Evolutionary conservation across 2,888 invertebrate genomes (phyloP).

Genomic region (Pegoplata infirma): DNA sequence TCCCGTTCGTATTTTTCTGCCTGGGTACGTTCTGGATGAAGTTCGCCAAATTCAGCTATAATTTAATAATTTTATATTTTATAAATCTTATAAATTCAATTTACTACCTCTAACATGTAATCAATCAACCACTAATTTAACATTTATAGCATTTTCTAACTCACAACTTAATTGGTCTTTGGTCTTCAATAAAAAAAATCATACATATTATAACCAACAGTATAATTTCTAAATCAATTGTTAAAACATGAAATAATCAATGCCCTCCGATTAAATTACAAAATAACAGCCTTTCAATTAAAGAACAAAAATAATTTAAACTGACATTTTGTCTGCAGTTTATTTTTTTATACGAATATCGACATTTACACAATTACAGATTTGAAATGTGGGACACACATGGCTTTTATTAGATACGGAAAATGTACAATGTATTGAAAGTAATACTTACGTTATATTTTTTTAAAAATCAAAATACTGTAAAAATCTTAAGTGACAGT

Average conservation of each 20-base stretch:
- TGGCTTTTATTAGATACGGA: not conserved
- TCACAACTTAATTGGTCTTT: no score
- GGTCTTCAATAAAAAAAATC: no score
- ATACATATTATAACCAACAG: no score
- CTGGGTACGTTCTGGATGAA: no score
- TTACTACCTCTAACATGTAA: no score
- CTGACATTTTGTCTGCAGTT: slow-evolving; percentile 3
- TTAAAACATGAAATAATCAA: slow-evolving; percentile 11
- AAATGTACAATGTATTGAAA: not conserved
- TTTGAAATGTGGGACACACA: not conserved
- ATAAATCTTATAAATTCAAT: no score
- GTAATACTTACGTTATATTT: not conserved
- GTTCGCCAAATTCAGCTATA: no score
- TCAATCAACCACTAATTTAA: no score
- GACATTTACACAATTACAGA: not conserved
- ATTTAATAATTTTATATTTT: no score
- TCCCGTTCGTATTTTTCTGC: no score
- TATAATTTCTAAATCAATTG: slow-evolving; percentile 1
- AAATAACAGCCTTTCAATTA: not conserved
- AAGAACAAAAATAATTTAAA: not conserved
- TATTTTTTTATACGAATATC: not conserved
- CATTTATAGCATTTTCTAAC: no score
- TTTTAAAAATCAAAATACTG: not conserved
- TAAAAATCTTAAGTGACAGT: no score
- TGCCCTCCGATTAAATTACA: not conserved